These are phyloP conservation scores for Pocillopora meandrina DNA, from an alignment of 92 coral and sea anemone genomes.

Conservation along the genomic window DNA sequence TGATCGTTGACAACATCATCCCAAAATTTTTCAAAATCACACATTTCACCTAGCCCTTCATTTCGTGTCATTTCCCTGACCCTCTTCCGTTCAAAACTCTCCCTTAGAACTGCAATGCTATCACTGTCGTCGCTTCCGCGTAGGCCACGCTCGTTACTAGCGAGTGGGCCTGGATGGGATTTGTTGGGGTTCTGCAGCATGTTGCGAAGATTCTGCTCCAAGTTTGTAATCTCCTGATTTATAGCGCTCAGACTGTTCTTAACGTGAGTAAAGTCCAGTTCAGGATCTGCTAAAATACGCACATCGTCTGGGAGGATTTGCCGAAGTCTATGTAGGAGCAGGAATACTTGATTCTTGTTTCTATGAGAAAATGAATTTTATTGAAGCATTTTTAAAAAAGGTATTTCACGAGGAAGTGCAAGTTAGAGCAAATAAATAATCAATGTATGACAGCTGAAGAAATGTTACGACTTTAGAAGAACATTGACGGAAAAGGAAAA, in stretches of 20 bases:
- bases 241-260: constrained; percentile 28
- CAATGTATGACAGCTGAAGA: too few species aligned
- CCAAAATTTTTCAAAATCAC: constrained; percentile 33
- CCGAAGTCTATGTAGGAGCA: constrained; percentile 64
- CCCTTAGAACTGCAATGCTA: constrained; percentile 16
- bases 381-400: not conserved
- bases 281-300: constrained; percentile 47
- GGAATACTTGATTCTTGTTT: constrained; percentile 64
- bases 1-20: constrained; percentile 38
- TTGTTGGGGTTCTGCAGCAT: constrained; percentile 4
- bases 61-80: constrained; percentile 7
- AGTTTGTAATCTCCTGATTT: constrained; percentile 33
- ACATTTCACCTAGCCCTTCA: constrained; percentile 2
- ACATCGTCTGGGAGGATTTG: constrained; percentile 74
- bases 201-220: constrained; percentile 38
- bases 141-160: not conserved
- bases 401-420: not conserved
- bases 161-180: not conserved
- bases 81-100: constrained; percentile 37
- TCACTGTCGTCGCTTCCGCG: constrained; percentile 1
- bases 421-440: too few species aligned
- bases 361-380: constrained; percentile 28
- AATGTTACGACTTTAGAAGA: too few species aligned
- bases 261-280: not conserved
- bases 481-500: too few species aligned